Base-by-base conservation (phyloP, 2,797 vertebrate genomes). In the Hippopotamyrus pictus region DNA sequence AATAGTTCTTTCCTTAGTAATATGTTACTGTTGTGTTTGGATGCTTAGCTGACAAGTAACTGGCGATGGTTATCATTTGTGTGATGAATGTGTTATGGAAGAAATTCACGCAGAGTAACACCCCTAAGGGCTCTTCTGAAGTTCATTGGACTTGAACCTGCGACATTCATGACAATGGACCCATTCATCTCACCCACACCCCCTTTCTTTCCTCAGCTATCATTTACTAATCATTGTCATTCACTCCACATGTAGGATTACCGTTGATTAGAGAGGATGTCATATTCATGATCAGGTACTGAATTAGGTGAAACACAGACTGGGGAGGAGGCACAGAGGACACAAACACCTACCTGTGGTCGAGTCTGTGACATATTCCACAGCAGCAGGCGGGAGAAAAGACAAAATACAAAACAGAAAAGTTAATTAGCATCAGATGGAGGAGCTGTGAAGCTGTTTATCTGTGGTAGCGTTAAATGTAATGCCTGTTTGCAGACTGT, bases 311-410 rank as follows among this genome's bases (percentile, higher is more conserved):
- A 25, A 11, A 14, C 29, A 1, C 25, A 73, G 33, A 17, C 37
- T 2, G 29, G 37, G 37, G 6, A 8, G 73, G 19, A 3, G 41
- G 73, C 14, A 79, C 37, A 79, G 37, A n/a, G 41, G 41, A 44
- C 37, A 79, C 25, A n/a, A n/a, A 69, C 85, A 54, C 54, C 82
- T 95, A 96, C 96, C 96, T 95, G 95, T 94, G 51, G 82, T 91
- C 29, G 89, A n/a, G 33, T 96, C 96, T 96, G 92, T 50, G 41
- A 65, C 14, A 59, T 5, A 50, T 87, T 50, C 85, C 33, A 88
- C 88, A 46, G 69, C 14, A 89, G 54, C 86, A 41, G 59, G 65
- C 84, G 87, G 53, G 82, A 76, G 33, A 82, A 37, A 86, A 3
- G 89, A 33, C 1, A 90, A 86, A 25, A 65, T 3, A 86, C 19